Base-by-base conservation (phyloP, 2,797 vertebrate genomes). In the Zenarchopterus dispar region DNA sequence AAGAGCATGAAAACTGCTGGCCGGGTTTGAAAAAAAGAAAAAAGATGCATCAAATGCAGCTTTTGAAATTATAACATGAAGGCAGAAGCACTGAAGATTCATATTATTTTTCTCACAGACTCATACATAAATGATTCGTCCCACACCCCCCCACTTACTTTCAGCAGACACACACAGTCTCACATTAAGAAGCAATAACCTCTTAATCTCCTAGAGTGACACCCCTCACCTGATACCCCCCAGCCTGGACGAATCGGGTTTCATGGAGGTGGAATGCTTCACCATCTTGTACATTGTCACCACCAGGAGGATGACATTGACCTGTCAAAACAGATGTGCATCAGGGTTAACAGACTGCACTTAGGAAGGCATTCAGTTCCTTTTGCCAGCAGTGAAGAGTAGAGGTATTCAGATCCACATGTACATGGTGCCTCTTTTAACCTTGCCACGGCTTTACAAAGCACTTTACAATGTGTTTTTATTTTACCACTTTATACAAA, bases 211-310 rank as follows among this genome's bases (percentile, higher is more conserved):
- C 68, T 24, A 21, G 72, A 81, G 73, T 73, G 73, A 80, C 77
- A 74, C 21, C 72, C 46, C 89, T 97, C 93, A 99, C 97, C 97
- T 97, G 95, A 99, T 99, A 93, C 96, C 97, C 92, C 98, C 97
- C 91, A 99, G 95, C 89, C 97, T 94, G 93, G 95, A 97, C 72
- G 97, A 99, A 90, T 99, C 97, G 24, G 97, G 97, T 95, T 99
- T 99, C 95, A 99, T 95, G 86, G 97, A 97, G 84, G 95, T 97
- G 79, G 97, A 97, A 87, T 99, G 96, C 88, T 97, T 99, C 94
- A 98, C 94, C 97, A 99, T 98, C 96, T 98, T 99, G 93, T 96
- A 97, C 94, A 98, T 93, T 60, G 97, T 98, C 93, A 98, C 95
- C 90, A 96, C 93, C 95, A 99, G 93, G 92, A 98, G 96, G 93